phyloP scores from a whole-genome alignment of 2,888 invertebrate genomes.

The Lithophane ornitopus region DNA sequence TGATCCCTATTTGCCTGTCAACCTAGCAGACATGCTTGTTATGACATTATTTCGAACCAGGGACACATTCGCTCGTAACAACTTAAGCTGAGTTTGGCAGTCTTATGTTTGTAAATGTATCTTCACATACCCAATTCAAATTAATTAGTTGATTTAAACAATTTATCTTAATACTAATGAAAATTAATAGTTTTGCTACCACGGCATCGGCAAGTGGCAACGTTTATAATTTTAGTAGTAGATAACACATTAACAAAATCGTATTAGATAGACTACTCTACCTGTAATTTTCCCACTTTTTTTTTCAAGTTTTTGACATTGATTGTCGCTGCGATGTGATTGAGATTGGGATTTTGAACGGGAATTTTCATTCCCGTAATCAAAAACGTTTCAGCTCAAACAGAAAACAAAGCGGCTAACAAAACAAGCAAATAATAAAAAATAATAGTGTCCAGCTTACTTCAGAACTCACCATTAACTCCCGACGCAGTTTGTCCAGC shows the following conservation, averaged over 20 bases:
- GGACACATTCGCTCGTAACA: constrained; percentile 5
- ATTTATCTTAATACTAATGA: not conserved
- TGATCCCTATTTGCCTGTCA: constrained; percentile 42
- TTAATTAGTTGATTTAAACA: not conserved
- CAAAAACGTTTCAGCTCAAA: not conserved
- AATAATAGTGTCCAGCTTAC: constrained; percentile 28
- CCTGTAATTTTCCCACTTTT: not conserved
- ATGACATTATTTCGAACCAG: constrained; percentile 11
- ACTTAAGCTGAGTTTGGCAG: not conserved
- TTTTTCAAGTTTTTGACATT: not conserved
- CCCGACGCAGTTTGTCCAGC: constrained; percentile 97
- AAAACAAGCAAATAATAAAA: constrained; percentile 26
- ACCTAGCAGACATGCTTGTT: constrained; percentile 27
- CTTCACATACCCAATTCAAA: not conserved
- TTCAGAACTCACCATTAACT: constrained; percentile 94
- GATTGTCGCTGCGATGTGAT: not conserved
- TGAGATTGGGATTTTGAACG: not conserved
- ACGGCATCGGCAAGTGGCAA: not conserved
- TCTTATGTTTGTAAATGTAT: not conserved
- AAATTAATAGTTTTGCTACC: too few relatives aligned
- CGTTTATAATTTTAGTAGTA: not conserved
- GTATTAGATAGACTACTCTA: too few relatives aligned
- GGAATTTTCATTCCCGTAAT: too few relatives aligned
- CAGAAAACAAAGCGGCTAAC: not conserved
- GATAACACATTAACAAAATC: not conserved